These are phyloP conservation scores for Anseranas semipalmata DNA, from an alignment of 2,113 vertebrate genomes.

Conservation along the genomic window DNA sequence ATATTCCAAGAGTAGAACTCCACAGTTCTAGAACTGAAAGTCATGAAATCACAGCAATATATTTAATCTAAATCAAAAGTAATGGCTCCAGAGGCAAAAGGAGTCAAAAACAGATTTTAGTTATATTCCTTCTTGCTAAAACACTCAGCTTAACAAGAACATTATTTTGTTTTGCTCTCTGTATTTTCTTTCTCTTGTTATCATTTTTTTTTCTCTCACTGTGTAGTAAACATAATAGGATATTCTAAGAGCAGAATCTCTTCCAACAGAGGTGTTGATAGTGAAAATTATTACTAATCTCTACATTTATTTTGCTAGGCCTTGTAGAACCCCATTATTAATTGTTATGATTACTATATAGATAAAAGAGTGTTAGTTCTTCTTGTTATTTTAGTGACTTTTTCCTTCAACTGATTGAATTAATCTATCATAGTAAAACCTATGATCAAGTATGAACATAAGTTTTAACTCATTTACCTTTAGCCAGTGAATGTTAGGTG, in stretches of 20 bases:
- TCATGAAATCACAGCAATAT: background rate
- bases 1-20: background rate
- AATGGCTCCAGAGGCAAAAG: background rate
- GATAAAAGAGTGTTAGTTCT: background rate
- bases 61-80: background rate
- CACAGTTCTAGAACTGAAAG: background rate
- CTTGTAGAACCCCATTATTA: background rate
- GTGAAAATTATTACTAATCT: background rate
- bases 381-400: background rate
- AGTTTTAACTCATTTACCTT: background rate
- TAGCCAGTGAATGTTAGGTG: background rate
- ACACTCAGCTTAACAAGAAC: background rate
- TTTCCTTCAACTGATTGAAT: background rate
- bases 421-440: background rate
- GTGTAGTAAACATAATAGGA: background rate
- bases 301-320: background rate
- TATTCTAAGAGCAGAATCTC: background rate
- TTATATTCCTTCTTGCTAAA: background rate
- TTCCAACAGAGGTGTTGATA: accelerated
- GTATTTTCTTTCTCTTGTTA: background rate
- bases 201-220: background rate
- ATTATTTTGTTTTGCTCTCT: background rate
- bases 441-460: background rate
- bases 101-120: accelerated
- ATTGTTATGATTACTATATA: background rate